phyloP scores from a whole-genome alignment of 2,888 invertebrate species.

The Hemaris fuciformis region DNA sequence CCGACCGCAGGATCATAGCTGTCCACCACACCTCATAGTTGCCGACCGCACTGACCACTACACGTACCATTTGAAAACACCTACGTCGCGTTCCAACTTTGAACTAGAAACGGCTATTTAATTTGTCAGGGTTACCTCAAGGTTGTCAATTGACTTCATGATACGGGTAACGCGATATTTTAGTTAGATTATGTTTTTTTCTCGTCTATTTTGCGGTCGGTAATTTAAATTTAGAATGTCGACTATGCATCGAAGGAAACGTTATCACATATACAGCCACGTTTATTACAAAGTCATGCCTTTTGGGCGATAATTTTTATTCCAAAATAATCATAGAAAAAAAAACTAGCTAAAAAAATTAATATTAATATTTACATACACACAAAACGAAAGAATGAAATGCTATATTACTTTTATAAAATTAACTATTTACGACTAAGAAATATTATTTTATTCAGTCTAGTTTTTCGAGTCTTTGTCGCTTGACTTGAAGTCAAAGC shows the following conservation, averaged over 20 bases:
- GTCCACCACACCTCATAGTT: constrained; percentile 34
- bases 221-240: background rate
- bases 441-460: too few species aligned
- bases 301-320: background rate
- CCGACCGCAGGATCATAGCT: constrained; percentile 54
- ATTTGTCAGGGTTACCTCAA: constrained; percentile 21
- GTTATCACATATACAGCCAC: background rate
- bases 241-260: background rate
- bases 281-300: background rate
- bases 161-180: constrained; percentile 23
- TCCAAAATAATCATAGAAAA: too few species aligned
- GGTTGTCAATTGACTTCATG: constrained; percentile 20
- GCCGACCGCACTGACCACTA: constrained; percentile 20
- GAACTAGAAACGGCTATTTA: constrained; percentile 18
- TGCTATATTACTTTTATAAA: background rate
- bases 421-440: background rate
- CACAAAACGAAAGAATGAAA: too few species aligned
- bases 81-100: constrained; percentile 15
- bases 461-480: background rate
- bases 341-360: too few species aligned
- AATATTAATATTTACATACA: too few species aligned
- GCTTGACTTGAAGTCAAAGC: background rate
- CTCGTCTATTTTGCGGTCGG: constrained; percentile 24
- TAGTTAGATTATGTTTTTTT: constrained; percentile 11
- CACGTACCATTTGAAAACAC: constrained; percentile 18